These are phyloP conservation scores for Bradypodion ventrale DNA, from an alignment of 2,797 vertebrate species.

Conservation along the genomic window DNA sequence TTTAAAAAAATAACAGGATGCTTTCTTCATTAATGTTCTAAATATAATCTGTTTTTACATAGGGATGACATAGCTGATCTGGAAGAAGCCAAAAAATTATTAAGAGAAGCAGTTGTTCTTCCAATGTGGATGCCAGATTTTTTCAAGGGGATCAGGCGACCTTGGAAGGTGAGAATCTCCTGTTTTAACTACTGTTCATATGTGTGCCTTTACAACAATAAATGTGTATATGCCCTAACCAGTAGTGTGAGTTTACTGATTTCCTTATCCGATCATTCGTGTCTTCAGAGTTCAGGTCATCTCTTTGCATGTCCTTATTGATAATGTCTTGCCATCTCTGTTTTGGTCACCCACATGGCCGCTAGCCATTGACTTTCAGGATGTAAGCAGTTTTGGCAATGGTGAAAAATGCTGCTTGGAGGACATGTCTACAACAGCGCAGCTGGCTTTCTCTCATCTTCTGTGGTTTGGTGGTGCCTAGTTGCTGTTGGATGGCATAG, in stretches of 20 bases:
- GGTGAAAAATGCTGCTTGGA: too few relatives aligned
- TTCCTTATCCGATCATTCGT: too few relatives aligned
- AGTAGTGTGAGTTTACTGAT: neutral
- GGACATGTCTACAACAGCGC: too few relatives aligned
- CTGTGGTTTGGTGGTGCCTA: too few relatives aligned
- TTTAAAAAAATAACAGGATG: constrained; percentile 37
- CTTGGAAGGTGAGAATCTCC: constrained; percentile 89
- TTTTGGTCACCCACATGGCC: too few relatives aligned
- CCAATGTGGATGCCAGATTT: constrained; percentile 99
- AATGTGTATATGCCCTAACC: constrained; percentile 8
- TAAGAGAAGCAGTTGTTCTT: constrained; percentile 96
- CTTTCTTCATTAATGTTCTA: neutral
- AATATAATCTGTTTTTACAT: constrained; percentile 46
- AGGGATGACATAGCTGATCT: constrained; percentile 98
- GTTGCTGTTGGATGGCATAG: too few relatives aligned
- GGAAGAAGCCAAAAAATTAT: constrained; percentile 96
- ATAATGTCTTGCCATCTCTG: too few relatives aligned
- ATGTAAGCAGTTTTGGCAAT: too few relatives aligned
- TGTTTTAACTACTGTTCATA: neutral
- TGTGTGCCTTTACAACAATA: constrained; percentile 4
- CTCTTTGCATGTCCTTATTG: too few relatives aligned
- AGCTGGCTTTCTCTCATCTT: too few relatives aligned
- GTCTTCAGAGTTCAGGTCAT: too few relatives aligned
- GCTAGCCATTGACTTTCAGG: too few relatives aligned
- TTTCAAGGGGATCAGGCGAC: constrained; percentile 97